Percentiles rank a stretch among this genome's conserved stretches.
These are phyloP conservation scores for Pseudochirops corinnae DNA, from an alignment of 2,797 vertebrate species.

Conservation along the genomic window DNA sequence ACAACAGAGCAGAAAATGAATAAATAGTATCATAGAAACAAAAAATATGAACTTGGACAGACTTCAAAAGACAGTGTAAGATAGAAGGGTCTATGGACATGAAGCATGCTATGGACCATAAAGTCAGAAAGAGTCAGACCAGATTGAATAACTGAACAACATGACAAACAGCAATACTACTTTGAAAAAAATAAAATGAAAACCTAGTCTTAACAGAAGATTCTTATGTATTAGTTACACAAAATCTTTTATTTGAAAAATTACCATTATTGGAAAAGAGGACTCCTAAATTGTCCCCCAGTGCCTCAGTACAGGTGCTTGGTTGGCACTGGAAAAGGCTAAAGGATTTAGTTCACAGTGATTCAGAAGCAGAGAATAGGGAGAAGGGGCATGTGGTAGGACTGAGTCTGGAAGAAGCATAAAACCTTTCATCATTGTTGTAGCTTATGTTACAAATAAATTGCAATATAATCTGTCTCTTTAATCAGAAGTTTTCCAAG, in stretches of 20 bases:
- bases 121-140: not conserved
- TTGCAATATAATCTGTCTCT: not conserved
- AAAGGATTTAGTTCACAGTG: not conserved
- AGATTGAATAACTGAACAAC: not conserved
- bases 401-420: not conserved
- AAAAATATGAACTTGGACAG: not conserved
- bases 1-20: not conserved
- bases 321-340: not conserved
- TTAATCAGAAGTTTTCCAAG: not conserved
- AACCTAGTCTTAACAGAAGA: not conserved
- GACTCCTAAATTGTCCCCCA: not conserved
- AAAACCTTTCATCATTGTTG: not conserved
- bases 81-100: not conserved
- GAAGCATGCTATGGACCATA: not conserved
- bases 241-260: conserved; percentile 47
- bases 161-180: not conserved
- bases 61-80: not conserved
- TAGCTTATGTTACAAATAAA: not conserved
- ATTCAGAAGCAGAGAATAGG: not conserved
- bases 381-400: not conserved
- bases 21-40: not conserved
- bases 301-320: not conserved
- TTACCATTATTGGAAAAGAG: not conserved
- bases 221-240: not conserved
- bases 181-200: not conserved